phyloP scores from a whole-genome alignment of 2,797 vertebrate genomes.

The Alexandromys oeconomus region DNA sequence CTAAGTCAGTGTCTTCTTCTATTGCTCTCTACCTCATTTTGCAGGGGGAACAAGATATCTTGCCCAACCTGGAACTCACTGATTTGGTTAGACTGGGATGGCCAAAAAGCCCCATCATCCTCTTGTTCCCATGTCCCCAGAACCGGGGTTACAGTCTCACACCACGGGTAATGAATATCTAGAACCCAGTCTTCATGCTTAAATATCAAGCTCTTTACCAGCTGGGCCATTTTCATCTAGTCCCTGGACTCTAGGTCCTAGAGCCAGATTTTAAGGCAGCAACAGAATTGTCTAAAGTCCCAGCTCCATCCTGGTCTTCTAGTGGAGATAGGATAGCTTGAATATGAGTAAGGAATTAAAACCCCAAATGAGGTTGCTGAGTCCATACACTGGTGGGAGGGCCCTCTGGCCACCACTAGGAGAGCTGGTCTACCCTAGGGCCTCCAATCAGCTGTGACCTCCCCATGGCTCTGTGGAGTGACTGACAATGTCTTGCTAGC shows the following conservation, averaged over 20 bases:
- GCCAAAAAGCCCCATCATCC: background rate
- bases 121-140: background rate
- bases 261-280: background rate
- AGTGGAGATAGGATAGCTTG: conserved; percentile 55
- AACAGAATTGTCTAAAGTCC: conserved; percentile 12
- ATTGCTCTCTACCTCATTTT: background rate
- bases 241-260: background rate
- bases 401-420: rapidly evolving
- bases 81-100: background rate
- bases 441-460: background rate
- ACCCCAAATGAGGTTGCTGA: background rate
- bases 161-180: background rate
- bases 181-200: background rate
- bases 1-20: background rate
- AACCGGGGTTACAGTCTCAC: no score
- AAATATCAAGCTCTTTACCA: no score
- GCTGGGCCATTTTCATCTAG: background rate
- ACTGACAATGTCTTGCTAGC: background rate
- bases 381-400: no score
- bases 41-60: background rate
- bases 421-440: background rate
- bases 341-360: background rate
- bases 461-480: background rate
- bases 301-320: conserved; percentile 62
- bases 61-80: background rate